Evolutionary conservation across 2,113 vertebrate species (phyloP).

Genomic region (Mobula birostris): DNA sequence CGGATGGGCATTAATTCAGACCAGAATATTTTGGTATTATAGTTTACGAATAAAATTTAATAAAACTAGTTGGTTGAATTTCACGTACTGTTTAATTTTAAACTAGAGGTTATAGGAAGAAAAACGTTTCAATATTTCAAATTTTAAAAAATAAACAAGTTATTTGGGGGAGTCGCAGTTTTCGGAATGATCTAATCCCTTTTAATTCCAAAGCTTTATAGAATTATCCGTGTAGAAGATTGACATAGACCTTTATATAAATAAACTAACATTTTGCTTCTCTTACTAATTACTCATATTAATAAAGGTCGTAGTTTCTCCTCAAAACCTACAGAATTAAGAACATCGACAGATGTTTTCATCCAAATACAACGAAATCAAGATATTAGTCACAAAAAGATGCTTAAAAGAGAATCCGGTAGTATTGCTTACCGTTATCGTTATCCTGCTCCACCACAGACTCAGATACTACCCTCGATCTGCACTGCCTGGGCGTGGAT

Average conservation of each 20-base stretch:
- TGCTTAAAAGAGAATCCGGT: not conserved
- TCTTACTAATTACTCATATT: not conserved
- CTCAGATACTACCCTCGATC: slow-evolving; percentile 4
- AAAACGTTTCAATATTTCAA: not conserved
- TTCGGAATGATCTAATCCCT: not conserved
- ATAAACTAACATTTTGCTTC: not conserved
- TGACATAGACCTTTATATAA: not conserved
- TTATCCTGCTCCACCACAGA: slow-evolving; percentile 18
- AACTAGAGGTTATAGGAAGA: not conserved
- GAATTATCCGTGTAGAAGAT: not conserved
- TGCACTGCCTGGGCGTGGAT: slow-evolving; percentile 34
- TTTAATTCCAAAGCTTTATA: not conserved
- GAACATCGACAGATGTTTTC: not conserved
- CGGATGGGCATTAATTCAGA: not conserved
- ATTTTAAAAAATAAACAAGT: not conserved
- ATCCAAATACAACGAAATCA: not conserved
- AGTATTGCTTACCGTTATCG: slow-evolving; percentile 21
- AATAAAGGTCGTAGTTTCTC: not conserved
- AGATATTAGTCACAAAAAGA: not conserved
- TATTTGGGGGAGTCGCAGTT: not conserved
- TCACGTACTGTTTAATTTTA: not conserved
- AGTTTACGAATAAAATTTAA: not conserved
- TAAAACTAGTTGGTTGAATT: not conserved
- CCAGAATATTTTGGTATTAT: not conserved
- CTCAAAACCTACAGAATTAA: not conserved